Conservation (phyloP, 2,888 invertebrate species). For the Leptothorax acervorum region DNA sequence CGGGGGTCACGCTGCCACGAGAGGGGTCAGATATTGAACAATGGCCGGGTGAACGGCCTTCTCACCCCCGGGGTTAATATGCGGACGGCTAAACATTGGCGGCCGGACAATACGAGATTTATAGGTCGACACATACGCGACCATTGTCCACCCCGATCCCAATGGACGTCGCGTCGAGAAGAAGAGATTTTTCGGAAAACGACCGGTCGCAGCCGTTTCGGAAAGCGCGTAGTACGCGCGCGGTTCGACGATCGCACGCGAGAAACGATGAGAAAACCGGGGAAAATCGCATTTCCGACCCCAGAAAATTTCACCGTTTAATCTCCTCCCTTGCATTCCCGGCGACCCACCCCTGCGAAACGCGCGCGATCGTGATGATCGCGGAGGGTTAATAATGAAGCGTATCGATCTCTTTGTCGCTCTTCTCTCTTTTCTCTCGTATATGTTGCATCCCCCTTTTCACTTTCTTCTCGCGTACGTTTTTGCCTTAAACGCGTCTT, state of each 20-base stretch:
- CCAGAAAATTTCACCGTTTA: constrained; percentile 26
- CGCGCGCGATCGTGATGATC: constrained; percentile 62
- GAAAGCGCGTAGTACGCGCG: constrained; percentile 24
- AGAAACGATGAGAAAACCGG: constrained; percentile 64
- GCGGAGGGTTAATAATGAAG: constrained; percentile 64
- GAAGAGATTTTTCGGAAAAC: constrained; percentile 62
- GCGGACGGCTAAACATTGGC: constrained; percentile 85
- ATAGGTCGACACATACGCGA: constrained; percentile 81
- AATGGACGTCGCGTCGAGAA: constrained; percentile 36
- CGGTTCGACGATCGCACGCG: constrained; percentile 13
- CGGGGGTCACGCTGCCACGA: constrained; percentile 80
- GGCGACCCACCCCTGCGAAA: constrained; percentile 48
- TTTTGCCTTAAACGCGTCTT: neutral
- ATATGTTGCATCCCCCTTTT: too few relatives aligned
- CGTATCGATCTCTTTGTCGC: constrained; percentile 20
- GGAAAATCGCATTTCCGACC: constrained; percentile 61
- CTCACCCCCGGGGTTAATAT: constrained; percentile 85
- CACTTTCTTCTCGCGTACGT: neutral
- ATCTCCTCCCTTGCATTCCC: neutral
- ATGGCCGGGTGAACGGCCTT: constrained; percentile 53
- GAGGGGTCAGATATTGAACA: constrained; percentile 79
- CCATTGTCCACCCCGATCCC: constrained; percentile 76
- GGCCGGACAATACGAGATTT: constrained; percentile 84
- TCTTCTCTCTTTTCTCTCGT: neutral
- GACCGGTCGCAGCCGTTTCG: constrained; percentile 57